These are phyloP conservation scores for Amphipoea lucens DNA, from an alignment of 2,888 invertebrate species.

Conservation along the genomic window DNA sequence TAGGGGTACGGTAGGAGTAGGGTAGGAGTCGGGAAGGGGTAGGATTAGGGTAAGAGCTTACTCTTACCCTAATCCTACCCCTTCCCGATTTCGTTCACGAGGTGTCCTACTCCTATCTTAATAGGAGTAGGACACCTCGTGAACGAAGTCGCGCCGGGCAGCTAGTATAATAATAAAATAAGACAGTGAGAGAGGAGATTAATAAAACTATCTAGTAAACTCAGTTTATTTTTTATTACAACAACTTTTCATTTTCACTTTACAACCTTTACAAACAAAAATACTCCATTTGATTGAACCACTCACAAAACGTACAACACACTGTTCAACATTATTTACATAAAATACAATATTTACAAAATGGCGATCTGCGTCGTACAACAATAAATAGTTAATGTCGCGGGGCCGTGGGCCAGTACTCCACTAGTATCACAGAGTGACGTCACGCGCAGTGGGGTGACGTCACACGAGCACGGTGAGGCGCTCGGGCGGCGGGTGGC, in stretches of 20 bases:
- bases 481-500: slow-evolving; percentile 82
- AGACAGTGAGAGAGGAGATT: not conserved
- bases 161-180: not conserved
- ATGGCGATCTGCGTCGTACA: slow-evolving; percentile 70
- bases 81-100: no score
- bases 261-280: slow-evolving; percentile 87
- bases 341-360: slow-evolving; percentile 86
- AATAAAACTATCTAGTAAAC: slow-evolving; percentile 43
- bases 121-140: no score
- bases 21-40: no score
- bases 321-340: slow-evolving; percentile 85
- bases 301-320: slow-evolving; percentile 75
- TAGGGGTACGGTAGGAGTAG: no score
- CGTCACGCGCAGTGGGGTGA: slow-evolving; percentile 78
- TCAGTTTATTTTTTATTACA: slow-evolving; percentile 79
- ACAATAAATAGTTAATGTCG: slow-evolving; percentile 78
- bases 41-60: no score
- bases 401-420: slow-evolving; percentile 41
- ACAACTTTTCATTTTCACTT: slow-evolving; percentile 79
- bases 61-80: no score
- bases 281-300: slow-evolving; percentile 75
- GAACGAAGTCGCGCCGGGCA: no score
- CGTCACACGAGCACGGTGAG: slow-evolving; percentile 86
- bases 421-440: slow-evolving; percentile 72
- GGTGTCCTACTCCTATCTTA: no score